phyloP scores from a whole-genome alignment of 2,113 vertebrate species.

The Trochalopteron elliotii region DNA sequence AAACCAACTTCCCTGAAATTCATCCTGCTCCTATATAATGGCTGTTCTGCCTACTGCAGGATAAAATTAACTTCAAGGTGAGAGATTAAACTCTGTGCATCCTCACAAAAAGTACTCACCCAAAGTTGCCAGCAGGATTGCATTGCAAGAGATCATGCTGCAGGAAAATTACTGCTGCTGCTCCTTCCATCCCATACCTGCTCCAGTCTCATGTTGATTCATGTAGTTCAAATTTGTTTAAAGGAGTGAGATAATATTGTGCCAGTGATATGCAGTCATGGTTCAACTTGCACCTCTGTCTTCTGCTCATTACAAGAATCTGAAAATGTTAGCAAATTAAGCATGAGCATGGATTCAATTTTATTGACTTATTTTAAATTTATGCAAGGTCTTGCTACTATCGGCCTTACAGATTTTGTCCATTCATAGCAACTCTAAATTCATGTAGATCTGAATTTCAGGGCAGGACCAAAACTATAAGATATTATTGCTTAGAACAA shows the following conservation, averaged over 20 bases:
- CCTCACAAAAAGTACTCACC: not conserved
- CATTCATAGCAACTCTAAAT: not conserved
- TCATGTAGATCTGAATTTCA: not conserved
- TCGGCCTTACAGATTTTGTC: not conserved
- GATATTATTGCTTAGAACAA: not conserved
- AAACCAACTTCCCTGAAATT: not conserved
- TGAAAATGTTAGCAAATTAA: not conserved
- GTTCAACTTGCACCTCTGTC: not conserved
- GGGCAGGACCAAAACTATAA: not conserved
- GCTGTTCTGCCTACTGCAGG: constrained; percentile 13
- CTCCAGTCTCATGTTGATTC: not conserved
- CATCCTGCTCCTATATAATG: not conserved
- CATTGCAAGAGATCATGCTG: not conserved
- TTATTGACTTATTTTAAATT: not conserved
- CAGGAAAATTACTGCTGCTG: not conserved
- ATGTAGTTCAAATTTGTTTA: not conserved
- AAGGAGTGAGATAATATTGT: not conserved
- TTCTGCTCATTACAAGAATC: not conserved
- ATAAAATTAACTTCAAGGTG: constrained; percentile 58
- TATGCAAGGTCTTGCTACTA: not conserved
- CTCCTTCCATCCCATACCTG: not conserved
- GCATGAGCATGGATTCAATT: not conserved
- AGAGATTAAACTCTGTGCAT: constrained; percentile 26
- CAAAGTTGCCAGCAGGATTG: not conserved
- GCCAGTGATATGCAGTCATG: not conserved